Percentiles rank a stretch among this genome's conserved stretches.
Evolutionary conservation across 30 jellyfish, hydroid and myxozoan genomes (phyloP).

Genomic region (Pelagia noctiluca): DNA sequence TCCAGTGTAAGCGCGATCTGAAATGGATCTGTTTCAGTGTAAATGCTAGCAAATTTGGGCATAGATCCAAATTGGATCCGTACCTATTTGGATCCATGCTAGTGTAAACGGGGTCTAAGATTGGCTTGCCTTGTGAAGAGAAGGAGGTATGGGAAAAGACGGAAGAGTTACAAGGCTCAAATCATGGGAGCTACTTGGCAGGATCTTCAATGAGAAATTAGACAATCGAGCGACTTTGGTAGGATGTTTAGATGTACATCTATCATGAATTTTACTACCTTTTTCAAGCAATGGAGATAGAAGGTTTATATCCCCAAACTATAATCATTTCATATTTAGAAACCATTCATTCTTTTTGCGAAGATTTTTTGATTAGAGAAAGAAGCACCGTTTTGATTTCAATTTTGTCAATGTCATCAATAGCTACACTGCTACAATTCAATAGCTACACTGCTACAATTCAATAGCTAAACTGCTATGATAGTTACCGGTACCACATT

Average conservation of each 20-base stretch:
- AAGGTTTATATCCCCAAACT: constrained; percentile 1
- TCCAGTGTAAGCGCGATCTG: too few relatives aligned
- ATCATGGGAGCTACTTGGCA: constrained; percentile 27
- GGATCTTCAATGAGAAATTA: constrained; percentile 5
- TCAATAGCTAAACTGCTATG: neutral
- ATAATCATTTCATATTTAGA: neutral
- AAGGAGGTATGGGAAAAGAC: constrained; percentile 12
- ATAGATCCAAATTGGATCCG: too few relatives aligned
- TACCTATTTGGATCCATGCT: too few relatives aligned
- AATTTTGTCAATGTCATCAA: neutral
- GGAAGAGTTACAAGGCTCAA: constrained; percentile 3
- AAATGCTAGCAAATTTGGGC: too few relatives aligned
- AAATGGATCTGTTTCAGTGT: too few relatives aligned
- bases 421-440: neutral
- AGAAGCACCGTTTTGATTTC: neutral
- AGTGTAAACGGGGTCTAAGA: too few relatives aligned
- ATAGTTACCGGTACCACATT: neutral
- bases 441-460: neutral
- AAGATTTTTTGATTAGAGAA: constrained; percentile 2
- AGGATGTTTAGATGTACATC: constrained; percentile 14
- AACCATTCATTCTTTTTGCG: neutral
- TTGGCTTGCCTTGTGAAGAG: too few relatives aligned
- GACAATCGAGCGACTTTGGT: neutral
- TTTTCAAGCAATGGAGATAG: constrained; percentile 16
- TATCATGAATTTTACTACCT: neutral